Evolutionary conservation across 1,140 invertebrate species (phyloP).

Genomic region (Drosophila pandora): DNA sequence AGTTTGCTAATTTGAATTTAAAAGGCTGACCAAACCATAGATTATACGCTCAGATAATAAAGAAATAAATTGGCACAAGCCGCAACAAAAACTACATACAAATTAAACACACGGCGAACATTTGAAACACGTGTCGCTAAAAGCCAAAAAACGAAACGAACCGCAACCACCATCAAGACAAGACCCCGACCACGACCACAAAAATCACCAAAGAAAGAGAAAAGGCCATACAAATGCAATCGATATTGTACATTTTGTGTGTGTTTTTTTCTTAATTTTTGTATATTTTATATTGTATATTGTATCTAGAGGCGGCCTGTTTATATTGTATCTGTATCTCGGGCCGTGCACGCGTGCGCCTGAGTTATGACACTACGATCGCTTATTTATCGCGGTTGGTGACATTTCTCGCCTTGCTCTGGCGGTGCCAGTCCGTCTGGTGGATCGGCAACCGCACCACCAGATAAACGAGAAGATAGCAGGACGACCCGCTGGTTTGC

Average conservation of each 20-base stretch:
- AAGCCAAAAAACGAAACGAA: constrained; percentile 43
- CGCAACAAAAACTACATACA: constrained; percentile 47
- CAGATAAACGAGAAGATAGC: constrained; percentile 11
- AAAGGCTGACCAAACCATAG: constrained; percentile 73
- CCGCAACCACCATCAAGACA: constrained; percentile 19
- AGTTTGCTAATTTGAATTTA: constrained; percentile 80
- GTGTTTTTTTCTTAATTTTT: background rate
- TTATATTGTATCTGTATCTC: constrained; percentile 55
- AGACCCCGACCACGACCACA: constrained; percentile 10
- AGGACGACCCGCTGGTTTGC: constrained; percentile 40
- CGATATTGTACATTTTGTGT: constrained; percentile 1
- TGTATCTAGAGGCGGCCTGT: constrained; percentile 10
- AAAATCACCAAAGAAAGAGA: constrained; percentile 42
- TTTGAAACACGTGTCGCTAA: constrained; percentile 80
- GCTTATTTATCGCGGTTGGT: constrained; percentile 41
- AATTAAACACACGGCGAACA: constrained; percentile 55
- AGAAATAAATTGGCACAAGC: constrained; percentile 78
- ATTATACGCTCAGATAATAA: constrained; percentile 76
- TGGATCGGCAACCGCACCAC: constrained; percentile 6
- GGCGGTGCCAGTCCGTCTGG: constrained; percentile 74
- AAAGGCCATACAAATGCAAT: constrained; percentile 69
- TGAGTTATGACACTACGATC: constrained; percentile 68
- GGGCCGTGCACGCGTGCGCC: constrained; percentile 63
- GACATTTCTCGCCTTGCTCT: constrained; percentile 47
- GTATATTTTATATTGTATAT: background rate